Percentiles rank a stretch among this genome's conserved stretches.
These are phyloP conservation scores for Chrysocyon brachyurus DNA, from an alignment of 2,797 vertebrate species.

Conservation along the genomic window DNA sequence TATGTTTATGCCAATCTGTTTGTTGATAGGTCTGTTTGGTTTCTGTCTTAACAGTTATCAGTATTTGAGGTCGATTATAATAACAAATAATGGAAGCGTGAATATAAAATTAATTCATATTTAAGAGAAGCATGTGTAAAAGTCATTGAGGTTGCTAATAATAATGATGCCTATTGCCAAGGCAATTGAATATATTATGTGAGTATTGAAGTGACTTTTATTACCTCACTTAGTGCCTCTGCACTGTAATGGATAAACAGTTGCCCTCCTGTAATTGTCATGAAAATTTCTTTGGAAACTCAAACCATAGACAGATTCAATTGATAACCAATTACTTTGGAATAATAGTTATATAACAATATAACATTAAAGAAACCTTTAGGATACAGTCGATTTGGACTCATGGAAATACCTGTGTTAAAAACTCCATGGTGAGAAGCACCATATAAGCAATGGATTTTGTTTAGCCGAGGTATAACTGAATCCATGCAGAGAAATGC, in stretches of 20 bases:
- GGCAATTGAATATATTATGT: slow-evolving; percentile 22
- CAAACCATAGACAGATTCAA: background rate
- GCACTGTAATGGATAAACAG: background rate
- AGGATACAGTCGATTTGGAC: background rate
- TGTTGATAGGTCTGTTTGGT: slow-evolving; percentile 51
- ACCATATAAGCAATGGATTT: background rate
- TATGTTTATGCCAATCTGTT: slow-evolving; percentile 16
- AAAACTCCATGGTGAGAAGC: background rate
- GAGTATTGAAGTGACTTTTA: background rate
- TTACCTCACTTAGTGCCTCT: background rate
- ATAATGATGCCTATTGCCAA: slow-evolving; percentile 11
- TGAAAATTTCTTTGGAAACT: slow-evolving; percentile 17
- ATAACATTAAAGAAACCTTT: background rate
- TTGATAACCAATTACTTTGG: background rate
- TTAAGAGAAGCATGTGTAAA: background rate
- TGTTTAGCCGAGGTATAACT: background rate
- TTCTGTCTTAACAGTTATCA: slow-evolving; percentile 46
- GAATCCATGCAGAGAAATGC: background rate
- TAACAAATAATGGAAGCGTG: slow-evolving; percentile 48
- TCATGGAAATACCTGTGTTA: background rate
- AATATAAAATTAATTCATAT: slow-evolving; percentile 40
- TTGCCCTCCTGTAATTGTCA: background rate
- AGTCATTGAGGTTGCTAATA: slow-evolving; percentile 50
- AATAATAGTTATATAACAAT: background rate
- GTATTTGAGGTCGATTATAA: slow-evolving; percentile 40